These are phyloP conservation scores for Mormyrops boulengeri DNA, from an alignment of 2,797 vertebrate genomes.

Conservation along the genomic window DNA sequence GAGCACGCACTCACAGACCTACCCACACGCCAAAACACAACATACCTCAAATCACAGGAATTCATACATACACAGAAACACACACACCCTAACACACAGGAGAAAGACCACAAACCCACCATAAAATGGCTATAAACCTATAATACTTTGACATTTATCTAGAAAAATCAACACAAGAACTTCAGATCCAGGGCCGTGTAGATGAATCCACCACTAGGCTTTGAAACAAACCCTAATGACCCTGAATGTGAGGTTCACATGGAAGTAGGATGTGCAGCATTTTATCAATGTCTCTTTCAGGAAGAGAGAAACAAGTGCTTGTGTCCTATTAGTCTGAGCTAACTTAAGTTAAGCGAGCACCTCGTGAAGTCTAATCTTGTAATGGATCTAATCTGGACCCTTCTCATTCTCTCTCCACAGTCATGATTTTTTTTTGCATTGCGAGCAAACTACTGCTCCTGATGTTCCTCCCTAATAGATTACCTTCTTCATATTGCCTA, in stretches of 20 bases:
- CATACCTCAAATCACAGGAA: not conserved
- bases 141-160: not conserved
- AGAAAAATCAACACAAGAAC: not conserved
- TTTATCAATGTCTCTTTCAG: not conserved
- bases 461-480: not conserved
- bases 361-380: not conserved
- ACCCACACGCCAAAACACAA: not conserved
- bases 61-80: not conserved
- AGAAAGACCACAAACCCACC: not conserved
- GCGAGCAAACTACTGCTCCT: not conserved
- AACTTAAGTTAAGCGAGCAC: not conserved
- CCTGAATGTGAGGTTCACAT: not conserved
- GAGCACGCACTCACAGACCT: not conserved
- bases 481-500: not conserved
- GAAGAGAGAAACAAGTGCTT: not conserved
- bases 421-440: not conserved
- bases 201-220: not conserved
- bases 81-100: not conserved
- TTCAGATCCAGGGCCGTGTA: not conserved
- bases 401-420: not conserved
- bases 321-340: not conserved
- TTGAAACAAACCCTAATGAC: not conserved
- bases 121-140: not conserved
- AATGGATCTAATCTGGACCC: not conserved
- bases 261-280: not conserved